Evolutionary conservation across 2,888 invertebrate genomes (phyloP), one percentile per base, ranked within the genome.

Genomic region (Thereva unica): DNA sequence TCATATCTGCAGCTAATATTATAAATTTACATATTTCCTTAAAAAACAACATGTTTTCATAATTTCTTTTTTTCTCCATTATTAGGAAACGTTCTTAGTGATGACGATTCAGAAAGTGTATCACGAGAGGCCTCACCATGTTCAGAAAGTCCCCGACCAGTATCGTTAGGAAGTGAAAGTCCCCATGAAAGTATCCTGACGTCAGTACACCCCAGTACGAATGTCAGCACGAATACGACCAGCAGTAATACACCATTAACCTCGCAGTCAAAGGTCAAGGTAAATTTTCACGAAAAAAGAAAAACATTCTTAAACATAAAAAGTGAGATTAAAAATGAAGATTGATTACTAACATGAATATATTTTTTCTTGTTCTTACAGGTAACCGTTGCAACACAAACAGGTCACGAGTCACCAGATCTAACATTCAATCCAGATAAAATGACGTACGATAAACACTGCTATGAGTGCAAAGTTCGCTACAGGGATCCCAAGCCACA

Each of bases 401-500:
- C 93, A 0, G 92, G 92, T 37, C 91, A 92, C 74, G 89, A 89
- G 76, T 86, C 88, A 3, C 87, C 91, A 0, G 87, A 89, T 71
- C 84, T 85, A 72, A 68, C 74, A 42, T 89, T 88, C 76, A 85
- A 87, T 73, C 84, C 86, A 50, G 88, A 89, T 71, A 89, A 91
- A 76, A 86, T 92, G 82, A 87, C 89, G 8, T 82, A 89, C 8
- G 95, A 96, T 78, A 89, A 89, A 45, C 90, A 94, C 78, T 97
- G 97, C 83, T 91, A 92, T 79, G 94, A 95, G 81, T 97, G 97
- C 82, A 93, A 93, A 81, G 91, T 93, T 67, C 86, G 92, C 69
- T 96, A 93, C 83, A 85, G 92, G 71, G 97, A 97, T 81, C 97
- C 97, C 0, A 88, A 91, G 71, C 93, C 94, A 0, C 87, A 91